Base-by-base conservation (phyloP, 2,888 invertebrate genomes). In the Parnassius glacialis region DNA sequence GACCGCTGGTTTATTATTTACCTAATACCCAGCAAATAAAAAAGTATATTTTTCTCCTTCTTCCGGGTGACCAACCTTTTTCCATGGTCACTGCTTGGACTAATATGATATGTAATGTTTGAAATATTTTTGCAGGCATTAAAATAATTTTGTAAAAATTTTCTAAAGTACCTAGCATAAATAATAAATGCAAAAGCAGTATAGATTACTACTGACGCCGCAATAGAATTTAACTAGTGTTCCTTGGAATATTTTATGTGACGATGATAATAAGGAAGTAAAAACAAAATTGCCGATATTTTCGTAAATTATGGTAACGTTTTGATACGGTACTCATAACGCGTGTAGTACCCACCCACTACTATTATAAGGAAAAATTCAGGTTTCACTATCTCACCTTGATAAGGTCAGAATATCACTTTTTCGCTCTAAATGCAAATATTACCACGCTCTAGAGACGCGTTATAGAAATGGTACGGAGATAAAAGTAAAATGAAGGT, bases 391-490 rank as follows among this genome's bases (percentile, higher is more conserved):
- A 87, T 89, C 87, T 87, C 79, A 80, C 75, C 74, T 82, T 83
- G 90, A 90, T 89, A 89, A 90, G 87, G 88, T 87, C 87, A 84
- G 81, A 83, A 87, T 87, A 88, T 87, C 87, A 87, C 84, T 84
- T 85, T 86, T 85, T 89, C 90, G 87, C 83, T 90, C 87, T 90
- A 90, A 90, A 90, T 90, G 90, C 90, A 89, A 90, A 90, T 90
- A 87, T 84, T 80, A 90, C 85, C 82, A 88, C 82, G 79, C 90
- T 87, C 89, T 66, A 69, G 90, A 87, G 90, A 85, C 87, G 87
- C 85, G 85, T 87, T 88, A 88, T 83, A 80, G 84, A 84, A 77
- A 81, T 82, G 84, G 85, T 86, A 87, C 87, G 84, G 85, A 84
- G 85, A 85, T 84, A 85, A 83, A 84, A 83, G 85, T 47, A 86